Base-by-base conservation (phyloP, 2,888 invertebrate species). In the Habroteleia sp. region DNA sequence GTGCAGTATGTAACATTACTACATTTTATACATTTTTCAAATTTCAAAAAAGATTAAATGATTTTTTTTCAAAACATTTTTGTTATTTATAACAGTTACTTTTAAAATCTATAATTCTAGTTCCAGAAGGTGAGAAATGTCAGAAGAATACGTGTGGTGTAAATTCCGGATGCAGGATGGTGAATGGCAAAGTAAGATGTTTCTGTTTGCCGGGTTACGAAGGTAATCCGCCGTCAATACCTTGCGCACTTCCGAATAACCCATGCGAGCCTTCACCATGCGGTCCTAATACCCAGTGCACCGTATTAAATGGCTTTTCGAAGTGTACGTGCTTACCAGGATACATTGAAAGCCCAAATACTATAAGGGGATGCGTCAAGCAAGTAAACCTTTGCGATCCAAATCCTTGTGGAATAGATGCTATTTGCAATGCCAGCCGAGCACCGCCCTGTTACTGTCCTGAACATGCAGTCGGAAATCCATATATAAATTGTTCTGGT, bases 181-280 rank as follows among this genome's bases (percentile, higher is more conserved):
- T 95, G 13, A 91, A 92, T 35, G 93, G 93, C 31, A 91, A 93
- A 79, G 94, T 96, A 13, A 92, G 93, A 33, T 97, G 97, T 86
- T 96, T 96, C 92, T 97, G 96, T 86, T 89, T 96, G 76, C 95
- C 96, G 5, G 96, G 95, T 87, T 96, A 92, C 84, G 95, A 95
- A 89, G 96, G 96, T 74, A 93, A 93, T 84, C 96, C 96, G 48
- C 96, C 96, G 14, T 88, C 91, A 44, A 90, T 91, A 46, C 91
- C 92, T 0, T 96, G 96, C 81, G 90, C 91, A 78, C 85, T 95
- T 71, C 95, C 95, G 10, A 91, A 91, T 69, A 94, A 94, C 84
- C 95, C 96, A 2, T 96, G 96, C 83, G 93, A 94, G 80, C 94
- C 95, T 20, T 95, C 95, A 6, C 95, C 95, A 0, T 97, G 96